Evolutionary conservation across 1,140 invertebrate genomes (phyloP).

Genomic region (Teleogryllus occipitalis): DNA sequence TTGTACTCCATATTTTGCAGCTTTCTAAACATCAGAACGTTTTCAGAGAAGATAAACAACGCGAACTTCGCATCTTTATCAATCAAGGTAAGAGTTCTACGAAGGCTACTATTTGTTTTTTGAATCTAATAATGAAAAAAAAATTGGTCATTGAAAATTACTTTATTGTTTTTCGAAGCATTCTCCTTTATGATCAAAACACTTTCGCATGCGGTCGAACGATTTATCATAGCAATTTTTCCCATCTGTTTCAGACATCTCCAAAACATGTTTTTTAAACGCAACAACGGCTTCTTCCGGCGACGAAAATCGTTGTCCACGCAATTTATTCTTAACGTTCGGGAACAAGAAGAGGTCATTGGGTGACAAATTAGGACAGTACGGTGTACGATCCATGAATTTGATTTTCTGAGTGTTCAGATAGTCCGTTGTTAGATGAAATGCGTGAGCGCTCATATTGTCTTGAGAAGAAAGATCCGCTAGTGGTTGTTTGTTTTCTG

Average conservation of each 20-base stretch:
- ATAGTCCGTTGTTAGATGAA: constrained; percentile 26
- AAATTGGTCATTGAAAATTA: background rate
- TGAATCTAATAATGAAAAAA: background rate
- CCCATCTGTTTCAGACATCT: background rate
- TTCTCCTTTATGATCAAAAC: background rate
- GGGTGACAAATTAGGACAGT: constrained; percentile 33
- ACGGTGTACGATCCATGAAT: constrained; percentile 29
- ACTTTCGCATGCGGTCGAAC: background rate
- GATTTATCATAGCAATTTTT: background rate
- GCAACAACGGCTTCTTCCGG: background rate
- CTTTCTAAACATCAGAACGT: no score
- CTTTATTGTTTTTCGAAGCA: background rate
- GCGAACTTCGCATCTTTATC: no score
- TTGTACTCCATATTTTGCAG: no score
- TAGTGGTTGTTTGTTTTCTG: background rate
- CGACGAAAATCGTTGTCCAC: background rate
- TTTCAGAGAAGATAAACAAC: no score
- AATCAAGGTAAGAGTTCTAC: no score
- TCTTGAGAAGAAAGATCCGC: constrained; percentile 25
- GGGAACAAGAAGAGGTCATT: constrained; percentile 24
- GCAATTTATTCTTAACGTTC: background rate
- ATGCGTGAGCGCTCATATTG: constrained; percentile 27
- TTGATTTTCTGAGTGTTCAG: constrained; percentile 29
- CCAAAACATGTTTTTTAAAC: background rate
- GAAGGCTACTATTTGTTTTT: no score